Conservation (phyloP, 2,797 vertebrate species). For the Peromyscus aztecus region DNA sequence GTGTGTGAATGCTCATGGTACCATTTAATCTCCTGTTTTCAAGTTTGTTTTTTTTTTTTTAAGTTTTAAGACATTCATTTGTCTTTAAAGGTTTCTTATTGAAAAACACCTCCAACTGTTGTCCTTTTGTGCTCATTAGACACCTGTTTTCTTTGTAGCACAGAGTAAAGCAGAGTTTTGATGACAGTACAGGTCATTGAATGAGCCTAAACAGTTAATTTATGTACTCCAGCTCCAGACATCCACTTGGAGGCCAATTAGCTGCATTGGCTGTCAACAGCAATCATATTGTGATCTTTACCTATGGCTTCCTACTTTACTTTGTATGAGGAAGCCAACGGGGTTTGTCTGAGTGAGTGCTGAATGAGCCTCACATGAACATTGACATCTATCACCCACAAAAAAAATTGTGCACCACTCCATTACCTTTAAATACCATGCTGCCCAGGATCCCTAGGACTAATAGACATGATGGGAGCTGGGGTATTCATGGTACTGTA, state of each 20-base stretch:
- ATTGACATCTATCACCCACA: not conserved
- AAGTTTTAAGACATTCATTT: not conserved
- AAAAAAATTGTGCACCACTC: not conserved
- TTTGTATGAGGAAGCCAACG: not conserved
- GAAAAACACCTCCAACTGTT: conserved; percentile 26
- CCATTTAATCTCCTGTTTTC: not conserved
- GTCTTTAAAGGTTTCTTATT: conserved; percentile 23
- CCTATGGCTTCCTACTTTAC: not conserved
- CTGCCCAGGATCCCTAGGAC: not conserved
- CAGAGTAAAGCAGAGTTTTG: conserved; percentile 33
- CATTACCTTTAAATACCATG: not conserved
- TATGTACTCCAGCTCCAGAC: conserved; percentile 58
- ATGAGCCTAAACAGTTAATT: conserved; percentile 60
- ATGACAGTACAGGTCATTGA: conserved; percentile 31
- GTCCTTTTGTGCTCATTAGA: not conserved
- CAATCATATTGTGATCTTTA: conserved; percentile 28
- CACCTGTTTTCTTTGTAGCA: not conserved
- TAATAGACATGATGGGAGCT: not conserved
- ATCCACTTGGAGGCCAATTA: conserved; percentile 64
- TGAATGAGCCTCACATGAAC: not conserved
- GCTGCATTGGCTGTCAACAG: conserved; percentile 57
- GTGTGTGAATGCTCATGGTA: not conserved
- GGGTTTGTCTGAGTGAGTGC: not conserved
- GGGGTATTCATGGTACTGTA: too few species aligned
- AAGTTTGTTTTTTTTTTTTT: not conserved